These are phyloP conservation scores for Pollenia griseotomentosa DNA, from an alignment of 2,888 invertebrate species.

Conservation along the genomic window DNA sequence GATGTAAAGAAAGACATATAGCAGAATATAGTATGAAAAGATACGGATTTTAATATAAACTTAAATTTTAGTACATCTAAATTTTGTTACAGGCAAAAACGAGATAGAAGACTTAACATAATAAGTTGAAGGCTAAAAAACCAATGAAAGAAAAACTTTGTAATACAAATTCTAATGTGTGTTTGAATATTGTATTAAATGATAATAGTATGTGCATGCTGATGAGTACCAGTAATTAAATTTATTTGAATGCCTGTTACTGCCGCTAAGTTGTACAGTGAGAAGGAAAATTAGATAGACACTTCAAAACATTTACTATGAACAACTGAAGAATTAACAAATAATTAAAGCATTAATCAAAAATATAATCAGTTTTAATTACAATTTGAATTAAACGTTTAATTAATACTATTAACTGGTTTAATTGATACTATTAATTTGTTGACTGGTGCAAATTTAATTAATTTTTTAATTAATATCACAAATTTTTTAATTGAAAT, in stretches of 20 bases:
- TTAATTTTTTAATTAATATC: too few species aligned
- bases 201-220: conserved; percentile 29
- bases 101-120: conserved; percentile 53
- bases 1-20: background rate
- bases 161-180: conserved; percentile 12
- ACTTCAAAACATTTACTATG: too few species aligned
- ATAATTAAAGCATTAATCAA: too few species aligned
- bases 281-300: background rate
- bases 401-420: too few species aligned
- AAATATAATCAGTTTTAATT: too few species aligned
- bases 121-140: conserved; percentile 66
- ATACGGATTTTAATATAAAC: conserved; percentile 20
- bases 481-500: too few species aligned
- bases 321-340: too few species aligned
- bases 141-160: conserved; percentile 2
- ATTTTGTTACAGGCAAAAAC: conserved; percentile 46
- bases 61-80: conserved; percentile 59
- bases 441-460: too few species aligned
- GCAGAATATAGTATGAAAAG: background rate
- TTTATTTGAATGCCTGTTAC: background rate
- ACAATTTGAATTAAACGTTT: too few species aligned
- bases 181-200: conserved; percentile 39
- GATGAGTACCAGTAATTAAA: background rate
- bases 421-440: too few species aligned
- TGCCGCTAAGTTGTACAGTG: conserved; percentile 11